These are phyloP conservation scores for Chaetorhynchus papuensis DNA, from an alignment of 2,113 vertebrate genomes.

Conservation along the genomic window DNA sequence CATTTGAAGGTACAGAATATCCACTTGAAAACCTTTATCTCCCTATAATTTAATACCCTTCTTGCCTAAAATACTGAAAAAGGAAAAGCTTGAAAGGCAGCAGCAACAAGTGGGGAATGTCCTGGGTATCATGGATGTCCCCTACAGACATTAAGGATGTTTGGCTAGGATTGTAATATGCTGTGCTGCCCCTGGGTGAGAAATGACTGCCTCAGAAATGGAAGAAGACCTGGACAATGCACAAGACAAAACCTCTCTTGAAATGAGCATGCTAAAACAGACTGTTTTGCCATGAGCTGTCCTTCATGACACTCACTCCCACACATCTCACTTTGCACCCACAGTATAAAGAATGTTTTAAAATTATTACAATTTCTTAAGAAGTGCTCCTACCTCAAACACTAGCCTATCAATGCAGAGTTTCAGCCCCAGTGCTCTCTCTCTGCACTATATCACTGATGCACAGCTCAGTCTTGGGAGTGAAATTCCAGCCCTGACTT, in stretches of 20 bases:
- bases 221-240: not conserved
- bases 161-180: not conserved
- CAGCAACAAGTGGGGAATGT: not conserved
- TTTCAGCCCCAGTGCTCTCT: not conserved
- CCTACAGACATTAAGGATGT: not conserved
- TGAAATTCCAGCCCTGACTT: not conserved
- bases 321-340: not conserved
- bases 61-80: not conserved
- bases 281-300: not conserved
- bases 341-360: not conserved
- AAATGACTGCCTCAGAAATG: not conserved
- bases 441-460: not conserved
- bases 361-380: not conserved
- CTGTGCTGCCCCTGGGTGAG: not conserved
- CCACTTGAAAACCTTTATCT: not conserved
- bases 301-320: not conserved
- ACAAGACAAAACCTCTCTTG: not conserved
- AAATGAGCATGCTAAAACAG: not conserved
- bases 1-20: not conserved
- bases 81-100: not conserved
- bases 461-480: not conserved
- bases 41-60: not conserved
- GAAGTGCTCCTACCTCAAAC: not conserved
- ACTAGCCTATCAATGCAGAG: fast-evolving
- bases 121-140: not conserved